Evolutionary conservation across 2,797 vertebrate genomes (phyloP).

Genomic region (Rhabdomys pumilio): DNA sequence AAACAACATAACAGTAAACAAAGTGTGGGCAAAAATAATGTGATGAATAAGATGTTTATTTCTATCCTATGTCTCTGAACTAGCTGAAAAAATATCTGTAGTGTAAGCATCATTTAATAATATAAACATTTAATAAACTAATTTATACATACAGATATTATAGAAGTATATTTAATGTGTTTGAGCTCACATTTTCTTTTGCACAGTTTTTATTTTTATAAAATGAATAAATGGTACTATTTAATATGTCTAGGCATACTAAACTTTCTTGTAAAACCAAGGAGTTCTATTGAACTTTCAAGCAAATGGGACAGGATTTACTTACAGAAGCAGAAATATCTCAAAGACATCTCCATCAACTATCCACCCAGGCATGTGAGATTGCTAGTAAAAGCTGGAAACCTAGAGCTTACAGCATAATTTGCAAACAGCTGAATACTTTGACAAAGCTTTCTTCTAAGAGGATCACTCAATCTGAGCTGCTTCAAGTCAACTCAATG

Average conservation of each 20-base stretch:
- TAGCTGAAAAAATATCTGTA: not conserved
- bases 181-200: not conserved
- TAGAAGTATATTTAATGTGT: not conserved
- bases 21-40: not conserved
- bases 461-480: not conserved
- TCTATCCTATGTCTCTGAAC: not conserved
- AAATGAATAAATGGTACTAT: not conserved
- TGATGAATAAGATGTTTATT: not conserved
- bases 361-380: not conserved
- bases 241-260: not conserved
- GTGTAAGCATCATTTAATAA: not conserved
- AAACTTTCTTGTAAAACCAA: not conserved
- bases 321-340: not conserved
- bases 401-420: not conserved
- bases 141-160: not conserved
- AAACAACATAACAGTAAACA: not conserved
- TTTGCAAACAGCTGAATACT: not conserved
- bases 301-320: not conserved
- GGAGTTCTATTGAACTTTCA: not conserved
- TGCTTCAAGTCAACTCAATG: not conserved
- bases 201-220: not conserved
- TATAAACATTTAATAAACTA: not conserved
- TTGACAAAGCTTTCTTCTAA: not conserved
- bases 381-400: not conserved
- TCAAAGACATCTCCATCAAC: not conserved